Base-by-base conservation (phyloP, 2,113 vertebrate species). In the Heloderma charlesbogerti region DNA sequence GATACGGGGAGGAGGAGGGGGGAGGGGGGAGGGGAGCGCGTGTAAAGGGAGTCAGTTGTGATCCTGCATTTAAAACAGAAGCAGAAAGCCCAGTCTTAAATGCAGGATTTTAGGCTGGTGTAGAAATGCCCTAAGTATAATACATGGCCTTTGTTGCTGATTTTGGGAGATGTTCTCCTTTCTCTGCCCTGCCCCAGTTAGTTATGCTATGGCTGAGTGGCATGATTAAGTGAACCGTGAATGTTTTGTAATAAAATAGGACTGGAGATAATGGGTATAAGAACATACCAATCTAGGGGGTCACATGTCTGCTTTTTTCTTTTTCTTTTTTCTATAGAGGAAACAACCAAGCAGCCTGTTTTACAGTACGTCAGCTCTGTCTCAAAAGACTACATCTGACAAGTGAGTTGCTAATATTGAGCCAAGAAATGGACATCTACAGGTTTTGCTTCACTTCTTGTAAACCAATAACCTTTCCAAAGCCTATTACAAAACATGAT, bases 301-400 rank as follows among this genome's bases (percentile, higher is more conserved):
- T 95, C 92, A 95, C 84, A 66, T 31, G n/a, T 31, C 3, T 5
- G 4, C n/a, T n/a, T n/a, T n/a, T n/a, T n/a, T n/a, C n/a, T 16
- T 18, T 6, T 20, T 54, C 2, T 48, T 92, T 84, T 81, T 29
- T 75, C 4, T 7, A 0, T 0, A 63, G 79, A 94, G 74, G 82
- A 57, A 83, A 16, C 48, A 31, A 4, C 40, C 92, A 86, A 91
- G 89, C 40, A 0, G 0, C 60, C 77, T 90, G 13, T 72, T 94
- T 94, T 91, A 81, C 67, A 6, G 1, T 92, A 97, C 94, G 95
- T 96, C 96, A 97, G 67, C 57, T 89, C 57, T 94, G 66, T 96
- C 93, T 96, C 81, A 87, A 96, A 97, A 97, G 96, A 95, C 93
- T 97, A 97, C 18, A 69, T 88, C 86, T 96, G 95, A 96, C 96